Evolutionary conservation across 2,888 invertebrate genomes (phyloP).

Genomic region (Hoplodrina ambigua): DNA sequence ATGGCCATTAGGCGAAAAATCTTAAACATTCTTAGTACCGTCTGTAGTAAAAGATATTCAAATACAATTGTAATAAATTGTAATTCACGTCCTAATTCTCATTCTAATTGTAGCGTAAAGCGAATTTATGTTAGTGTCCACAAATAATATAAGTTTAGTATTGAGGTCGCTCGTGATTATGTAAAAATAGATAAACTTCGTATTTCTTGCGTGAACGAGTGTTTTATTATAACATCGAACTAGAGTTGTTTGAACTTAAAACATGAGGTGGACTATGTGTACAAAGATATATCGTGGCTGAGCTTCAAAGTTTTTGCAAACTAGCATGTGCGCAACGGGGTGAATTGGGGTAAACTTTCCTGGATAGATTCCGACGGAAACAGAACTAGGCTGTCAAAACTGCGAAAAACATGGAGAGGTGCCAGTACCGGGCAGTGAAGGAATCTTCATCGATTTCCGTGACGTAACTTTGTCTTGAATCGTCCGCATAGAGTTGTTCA

Average conservation of each 20-base stretch:
- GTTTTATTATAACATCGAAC: constrained; percentile 40
- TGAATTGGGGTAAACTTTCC: constrained; percentile 43
- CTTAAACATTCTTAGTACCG: constrained; percentile 47
- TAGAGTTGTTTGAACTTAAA: constrained; percentile 32
- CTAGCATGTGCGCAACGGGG: constrained; percentile 23
- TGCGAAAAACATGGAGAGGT: constrained; percentile 57
- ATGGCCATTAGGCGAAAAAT: constrained; percentile 55
- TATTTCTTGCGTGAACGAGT: constrained; percentile 39
- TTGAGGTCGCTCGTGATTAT: constrained; percentile 61
- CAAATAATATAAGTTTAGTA: constrained; percentile 60
- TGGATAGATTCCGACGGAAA: constrained; percentile 35
- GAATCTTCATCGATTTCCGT: constrained; percentile 54
- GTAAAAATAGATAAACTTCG: constrained; percentile 64
- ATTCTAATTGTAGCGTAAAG: constrained; percentile 60
- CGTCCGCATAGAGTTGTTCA: constrained; percentile 47
- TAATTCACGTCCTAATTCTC: constrained; percentile 63
- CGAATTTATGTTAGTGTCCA: constrained; percentile 59
- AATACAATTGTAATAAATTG: constrained; percentile 64
- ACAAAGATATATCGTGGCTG: constrained; percentile 11
- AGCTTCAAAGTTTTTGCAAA: constrained; percentile 24
- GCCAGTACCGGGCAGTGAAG: constrained; percentile 47
- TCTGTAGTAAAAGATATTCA: constrained; percentile 54
- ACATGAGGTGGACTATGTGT: constrained; percentile 14
- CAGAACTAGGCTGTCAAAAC: constrained; percentile 39
- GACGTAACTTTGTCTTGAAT: constrained; percentile 49